Conservation (phyloP, 2,888 invertebrate genomes). For the Morinoia aosen region DNA sequence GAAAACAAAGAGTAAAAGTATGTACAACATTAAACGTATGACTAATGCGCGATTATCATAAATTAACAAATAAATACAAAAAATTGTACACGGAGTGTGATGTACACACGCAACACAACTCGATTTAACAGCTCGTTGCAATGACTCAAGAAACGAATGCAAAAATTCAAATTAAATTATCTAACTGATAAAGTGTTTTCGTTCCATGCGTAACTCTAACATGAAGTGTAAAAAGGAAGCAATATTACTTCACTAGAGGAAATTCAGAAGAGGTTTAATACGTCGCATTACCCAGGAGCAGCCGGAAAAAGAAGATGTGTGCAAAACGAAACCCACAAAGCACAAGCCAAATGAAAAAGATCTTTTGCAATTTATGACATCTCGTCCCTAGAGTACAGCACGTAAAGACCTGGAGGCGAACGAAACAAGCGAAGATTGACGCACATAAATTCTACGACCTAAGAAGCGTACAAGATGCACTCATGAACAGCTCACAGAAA, state of each 20-base stretch:
- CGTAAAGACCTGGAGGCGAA: background rate
- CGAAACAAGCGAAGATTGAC: background rate
- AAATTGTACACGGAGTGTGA: background rate
- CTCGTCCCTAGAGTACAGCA: background rate
- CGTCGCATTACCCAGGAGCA: background rate
- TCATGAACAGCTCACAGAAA: no score
- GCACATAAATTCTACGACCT: no score
- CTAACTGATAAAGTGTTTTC: background rate
- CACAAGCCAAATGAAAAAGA: background rate
- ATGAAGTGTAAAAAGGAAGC: background rate
- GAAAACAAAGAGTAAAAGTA: background rate
- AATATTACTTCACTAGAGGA: background rate
- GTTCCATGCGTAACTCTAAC: background rate
- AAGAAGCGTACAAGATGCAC: no score
- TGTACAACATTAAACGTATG: background rate
- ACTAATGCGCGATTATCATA: background rate
- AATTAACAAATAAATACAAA: constrained; percentile 15
- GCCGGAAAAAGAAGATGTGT: background rate
- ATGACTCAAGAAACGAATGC: background rate
- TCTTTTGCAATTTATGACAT: background rate
- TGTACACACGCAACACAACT: background rate
- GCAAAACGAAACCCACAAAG: background rate
- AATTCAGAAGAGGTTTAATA: background rate
- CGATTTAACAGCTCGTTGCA: background rate
- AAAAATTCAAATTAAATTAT: background rate